Percentiles rank a stretch among this genome's conserved stretches.
Conservation (phyloP, 2,888 invertebrate species). For the Dryomyza anilis region DNA sequence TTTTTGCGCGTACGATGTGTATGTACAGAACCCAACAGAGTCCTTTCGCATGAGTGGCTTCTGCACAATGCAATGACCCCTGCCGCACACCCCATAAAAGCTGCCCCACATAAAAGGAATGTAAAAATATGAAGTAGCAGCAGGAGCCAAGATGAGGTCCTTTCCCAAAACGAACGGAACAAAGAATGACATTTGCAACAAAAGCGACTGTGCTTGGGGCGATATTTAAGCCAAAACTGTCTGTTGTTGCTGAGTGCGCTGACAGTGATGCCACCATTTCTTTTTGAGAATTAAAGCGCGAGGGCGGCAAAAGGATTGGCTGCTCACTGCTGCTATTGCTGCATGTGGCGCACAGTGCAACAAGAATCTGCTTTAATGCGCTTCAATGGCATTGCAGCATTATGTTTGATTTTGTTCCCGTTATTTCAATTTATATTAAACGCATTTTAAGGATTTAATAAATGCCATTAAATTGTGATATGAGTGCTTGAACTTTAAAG, state of each 20-base stretch:
- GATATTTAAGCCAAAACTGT: not conserved
- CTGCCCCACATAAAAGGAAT: not conserved
- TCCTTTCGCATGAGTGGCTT: constrained; percentile 2
- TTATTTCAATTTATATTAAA: too few species aligned
- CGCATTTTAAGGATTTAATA: too few species aligned
- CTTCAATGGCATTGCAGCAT: not conserved
- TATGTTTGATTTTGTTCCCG: too few species aligned
- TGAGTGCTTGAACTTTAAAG: too few species aligned
- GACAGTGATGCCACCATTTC: not conserved
- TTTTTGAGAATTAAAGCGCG: not conserved
- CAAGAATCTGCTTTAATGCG: not conserved
- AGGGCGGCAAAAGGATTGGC: too few species aligned
- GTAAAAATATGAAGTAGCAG: not conserved
- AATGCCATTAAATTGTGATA: too few species aligned
- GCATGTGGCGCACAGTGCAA: not conserved
- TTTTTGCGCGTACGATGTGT: not conserved
- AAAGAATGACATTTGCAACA: not conserved
- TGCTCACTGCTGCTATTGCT: not conserved
- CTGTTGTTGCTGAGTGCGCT: not conserved
- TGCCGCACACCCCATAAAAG: not conserved
- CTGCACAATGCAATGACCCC: too few species aligned
- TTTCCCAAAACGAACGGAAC: not conserved
- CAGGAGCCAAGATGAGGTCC: not conserved
- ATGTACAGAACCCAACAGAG: not conserved
- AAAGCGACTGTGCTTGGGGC: not conserved